Percentiles rank a stretch among this genome's conserved stretches.
Conservation (phyloP, 2,888 invertebrate genomes). For the Miltochrista miniata region DNA sequence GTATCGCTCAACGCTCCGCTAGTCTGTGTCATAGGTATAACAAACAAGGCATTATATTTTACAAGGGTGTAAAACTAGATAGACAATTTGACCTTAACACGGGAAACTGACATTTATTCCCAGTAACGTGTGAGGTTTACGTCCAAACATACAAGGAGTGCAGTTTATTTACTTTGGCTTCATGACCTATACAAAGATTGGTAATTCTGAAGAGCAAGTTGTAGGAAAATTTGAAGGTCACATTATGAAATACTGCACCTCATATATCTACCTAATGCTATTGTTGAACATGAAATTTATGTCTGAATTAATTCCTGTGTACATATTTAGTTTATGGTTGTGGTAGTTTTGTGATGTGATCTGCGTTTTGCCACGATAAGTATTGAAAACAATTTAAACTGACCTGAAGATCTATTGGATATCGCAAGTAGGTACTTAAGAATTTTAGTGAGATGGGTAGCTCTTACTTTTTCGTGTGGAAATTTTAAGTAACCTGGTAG, state of each 20-base stretch:
- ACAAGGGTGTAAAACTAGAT: slow-evolving; percentile 33
- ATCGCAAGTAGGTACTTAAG: too few relatives aligned
- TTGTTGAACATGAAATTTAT: background rate
- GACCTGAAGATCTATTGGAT: too few relatives aligned
- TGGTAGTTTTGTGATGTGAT: too few relatives aligned
- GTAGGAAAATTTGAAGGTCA: background rate
- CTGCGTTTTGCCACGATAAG: too few relatives aligned
- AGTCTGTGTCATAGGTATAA: background rate
- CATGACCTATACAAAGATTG: background rate
- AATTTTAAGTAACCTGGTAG: too few relatives aligned
- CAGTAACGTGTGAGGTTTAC: slow-evolving; percentile 32
- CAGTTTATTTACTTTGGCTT: slow-evolving; percentile 5
- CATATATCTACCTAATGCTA: background rate
- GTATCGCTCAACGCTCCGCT: background rate
- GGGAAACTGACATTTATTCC: slow-evolving; percentile 29
- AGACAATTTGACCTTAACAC: slow-evolving; percentile 40
- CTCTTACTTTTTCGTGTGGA: too few relatives aligned
- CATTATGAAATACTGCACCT: background rate
- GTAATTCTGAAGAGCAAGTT: background rate
- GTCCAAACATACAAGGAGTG: slow-evolving; percentile 16
- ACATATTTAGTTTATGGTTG: too few relatives aligned
- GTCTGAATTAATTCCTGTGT: too few relatives aligned
- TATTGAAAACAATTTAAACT: too few relatives aligned
- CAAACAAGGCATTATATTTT: slow-evolving; percentile 28
- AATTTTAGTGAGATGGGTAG: too few relatives aligned